Conservation (phyloP, 2,888 invertebrate genomes). For the Sinodicranocentrus sp. region DNA sequence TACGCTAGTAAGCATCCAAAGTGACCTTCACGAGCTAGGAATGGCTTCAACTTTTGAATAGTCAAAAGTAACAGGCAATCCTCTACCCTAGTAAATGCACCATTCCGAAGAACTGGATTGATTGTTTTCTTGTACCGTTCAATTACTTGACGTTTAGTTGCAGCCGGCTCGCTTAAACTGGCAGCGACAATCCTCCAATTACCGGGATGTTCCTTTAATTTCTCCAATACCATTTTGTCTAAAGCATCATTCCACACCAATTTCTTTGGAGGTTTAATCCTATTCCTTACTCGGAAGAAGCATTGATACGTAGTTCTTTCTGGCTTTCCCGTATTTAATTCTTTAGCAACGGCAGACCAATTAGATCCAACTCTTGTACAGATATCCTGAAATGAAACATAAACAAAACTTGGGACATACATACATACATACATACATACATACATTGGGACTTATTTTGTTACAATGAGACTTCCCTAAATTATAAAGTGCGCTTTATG, state of each 20-base stretch:
- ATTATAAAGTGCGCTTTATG: too few relatives aligned
- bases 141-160: conserved; percentile 69
- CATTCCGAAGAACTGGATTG: conserved; percentile 70
- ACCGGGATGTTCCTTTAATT: conserved; percentile 54
- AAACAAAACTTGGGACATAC: too few relatives aligned
- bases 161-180: conserved; percentile 48
- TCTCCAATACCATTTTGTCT: conserved; percentile 43
- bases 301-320: conserved; percentile 71
- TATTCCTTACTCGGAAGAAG: conserved; percentile 66
- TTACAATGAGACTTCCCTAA: too few relatives aligned
- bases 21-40: conserved; percentile 70
- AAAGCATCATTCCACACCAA: conserved; percentile 64
- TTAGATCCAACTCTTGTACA: conserved; percentile 4
- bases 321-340: conserved; percentile 25
- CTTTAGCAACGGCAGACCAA: conserved; percentile 62
- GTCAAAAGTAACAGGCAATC: conserved; percentile 72
- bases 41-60: conserved; percentile 71
- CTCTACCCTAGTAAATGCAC: conserved; percentile 73
- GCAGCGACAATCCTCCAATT: conserved; percentile 71
- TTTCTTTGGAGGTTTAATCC: conserved; percentile 45
- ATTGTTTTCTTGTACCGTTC: conserved; percentile 73
- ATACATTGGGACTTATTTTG: too few relatives aligned
- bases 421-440: too few relatives aligned
- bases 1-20: conserved; percentile 73
- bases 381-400: conserved; percentile 31